Conservation (phyloP, 2,797 vertebrate species). For the Trachurus trachurus region DNA sequence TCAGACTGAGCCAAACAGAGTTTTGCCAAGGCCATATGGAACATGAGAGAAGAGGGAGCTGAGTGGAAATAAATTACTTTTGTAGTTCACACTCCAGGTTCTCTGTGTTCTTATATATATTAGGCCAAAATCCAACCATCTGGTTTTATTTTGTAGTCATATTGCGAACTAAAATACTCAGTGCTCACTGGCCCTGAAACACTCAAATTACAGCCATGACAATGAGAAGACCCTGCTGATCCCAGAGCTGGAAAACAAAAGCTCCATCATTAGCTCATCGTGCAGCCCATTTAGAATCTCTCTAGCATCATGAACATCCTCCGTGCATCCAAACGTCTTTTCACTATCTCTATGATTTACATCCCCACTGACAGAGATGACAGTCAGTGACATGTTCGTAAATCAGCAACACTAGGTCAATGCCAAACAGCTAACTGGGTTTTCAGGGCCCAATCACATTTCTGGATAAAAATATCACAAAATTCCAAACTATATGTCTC, state of each 20-base stretch:
- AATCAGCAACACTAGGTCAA: constrained; percentile 41
- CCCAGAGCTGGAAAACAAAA: constrained; percentile 44
- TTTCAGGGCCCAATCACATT: constrained; percentile 18
- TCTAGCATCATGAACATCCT: constrained; percentile 14
- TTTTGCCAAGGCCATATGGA: constrained; percentile 9
- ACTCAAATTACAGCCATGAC: constrained; percentile 29
- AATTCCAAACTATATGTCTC: constrained; percentile 32
- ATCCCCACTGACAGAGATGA: constrained; percentile 22
- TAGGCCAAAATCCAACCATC: constrained; percentile 48
- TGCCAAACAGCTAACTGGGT: constrained; percentile 26
- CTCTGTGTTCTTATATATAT: constrained; percentile 23
- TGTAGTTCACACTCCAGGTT: constrained; percentile 9
- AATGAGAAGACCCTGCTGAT: constrained; percentile 29
- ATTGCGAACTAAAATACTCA: constrained; percentile 37
- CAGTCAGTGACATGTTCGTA: constrained; percentile 34
- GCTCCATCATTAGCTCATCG: constrained; percentile 43
- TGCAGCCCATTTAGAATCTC: constrained; percentile 11
- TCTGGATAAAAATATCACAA: constrained; percentile 39
- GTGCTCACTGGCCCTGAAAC: constrained; percentile 18
- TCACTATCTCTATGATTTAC: constrained; percentile 39
- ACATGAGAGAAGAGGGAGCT: constrained; percentile 11
- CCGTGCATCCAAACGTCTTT: neutral
- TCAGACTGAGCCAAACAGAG: constrained; percentile 9
- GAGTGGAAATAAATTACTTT: constrained; percentile 34
- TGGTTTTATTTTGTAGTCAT: constrained; percentile 57